phyloP scores from a whole-genome alignment of 2,113 vertebrate genomes.

The Piaya cayana region DNA sequence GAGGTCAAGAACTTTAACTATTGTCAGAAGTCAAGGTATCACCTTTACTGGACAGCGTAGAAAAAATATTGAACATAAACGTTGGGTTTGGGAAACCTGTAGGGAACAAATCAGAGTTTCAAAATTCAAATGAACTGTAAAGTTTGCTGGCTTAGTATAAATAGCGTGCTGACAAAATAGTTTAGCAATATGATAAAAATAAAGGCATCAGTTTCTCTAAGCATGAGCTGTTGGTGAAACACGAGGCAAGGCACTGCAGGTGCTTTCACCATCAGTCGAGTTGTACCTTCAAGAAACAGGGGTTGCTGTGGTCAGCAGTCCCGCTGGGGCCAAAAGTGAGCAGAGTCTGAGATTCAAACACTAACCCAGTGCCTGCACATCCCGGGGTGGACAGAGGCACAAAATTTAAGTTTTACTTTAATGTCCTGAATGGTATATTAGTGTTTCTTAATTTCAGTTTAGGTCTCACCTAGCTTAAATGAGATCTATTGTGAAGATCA shows the following conservation, averaged over 20 bases:
- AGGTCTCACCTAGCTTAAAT: neutral
- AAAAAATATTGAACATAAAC: neutral
- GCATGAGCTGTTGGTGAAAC: neutral
- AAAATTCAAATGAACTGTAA: neutral
- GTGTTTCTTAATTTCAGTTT: neutral
- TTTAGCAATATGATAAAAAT: neutral
- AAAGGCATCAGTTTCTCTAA: neutral
- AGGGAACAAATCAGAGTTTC: neutral
- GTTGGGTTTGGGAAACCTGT: neutral
- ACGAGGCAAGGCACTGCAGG: neutral
- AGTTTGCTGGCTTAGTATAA: neutral
- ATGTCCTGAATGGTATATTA: neutral
- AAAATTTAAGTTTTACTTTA: neutral
- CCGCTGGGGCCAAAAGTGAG: neutral
- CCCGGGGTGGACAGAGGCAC: neutral
- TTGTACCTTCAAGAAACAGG: fast-evolving
- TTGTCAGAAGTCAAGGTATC: neutral
- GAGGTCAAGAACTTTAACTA: neutral
- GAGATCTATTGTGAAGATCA: neutral
- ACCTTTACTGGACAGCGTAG: neutral
- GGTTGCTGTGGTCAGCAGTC: no score
- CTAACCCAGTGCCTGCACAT: neutral
- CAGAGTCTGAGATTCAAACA: neutral
- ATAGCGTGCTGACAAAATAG: neutral
- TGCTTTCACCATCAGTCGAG: neutral